A percentile compares a stretch with the other conserved stretches of the same genome.
These are phyloP conservation scores for Nemoura dubitans DNA, from an alignment of 2,888 invertebrate species.

Conservation along the genomic window DNA sequence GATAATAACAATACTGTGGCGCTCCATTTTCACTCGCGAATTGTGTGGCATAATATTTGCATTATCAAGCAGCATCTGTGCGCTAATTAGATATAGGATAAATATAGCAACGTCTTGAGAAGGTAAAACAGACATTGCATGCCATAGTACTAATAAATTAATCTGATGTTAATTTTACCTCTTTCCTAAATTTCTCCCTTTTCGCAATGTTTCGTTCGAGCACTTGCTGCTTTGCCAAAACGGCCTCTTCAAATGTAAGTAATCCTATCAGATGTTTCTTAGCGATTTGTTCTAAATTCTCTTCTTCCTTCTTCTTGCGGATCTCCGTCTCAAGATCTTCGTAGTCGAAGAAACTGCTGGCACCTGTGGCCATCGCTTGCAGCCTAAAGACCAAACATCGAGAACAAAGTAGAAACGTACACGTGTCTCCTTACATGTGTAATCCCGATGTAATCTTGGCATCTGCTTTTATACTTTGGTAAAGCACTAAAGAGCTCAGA, in stretches of 20 bases:
- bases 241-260: slow-evolving; percentile 42
- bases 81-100: not conserved
- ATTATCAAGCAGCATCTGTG: not conserved
- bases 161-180: not conserved
- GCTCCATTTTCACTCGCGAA: not conserved
- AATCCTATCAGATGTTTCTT: slow-evolving; percentile 42
- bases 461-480: not conserved
- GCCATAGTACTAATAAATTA: not conserved
- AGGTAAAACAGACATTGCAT: not conserved
- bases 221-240: slow-evolving; percentile 28
- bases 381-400: slow-evolving; percentile 22
- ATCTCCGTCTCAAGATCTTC: slow-evolving; percentile 26
- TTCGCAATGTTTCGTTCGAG: slow-evolving; percentile 23
- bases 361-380: slow-evolving; percentile 33
- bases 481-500: not conserved
- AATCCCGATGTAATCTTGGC: not conserved
- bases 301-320: slow-evolving; percentile 26
- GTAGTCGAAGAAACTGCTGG: not conserved
- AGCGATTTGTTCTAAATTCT: slow-evolving; percentile 40
- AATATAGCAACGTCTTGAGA: not conserved
- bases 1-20: not conserved
- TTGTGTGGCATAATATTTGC: not conserved
- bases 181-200: slow-evolving; percentile 9
- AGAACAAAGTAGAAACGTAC: slow-evolving; percentile 5
- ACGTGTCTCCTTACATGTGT: no score